A percentile compares a stretch with the other conserved stretches of the same genome.
These are phyloP conservation scores for Coregonus clupeaformis DNA, from an alignment of 2,113 vertebrate species.

Conservation along the genomic window DNA sequence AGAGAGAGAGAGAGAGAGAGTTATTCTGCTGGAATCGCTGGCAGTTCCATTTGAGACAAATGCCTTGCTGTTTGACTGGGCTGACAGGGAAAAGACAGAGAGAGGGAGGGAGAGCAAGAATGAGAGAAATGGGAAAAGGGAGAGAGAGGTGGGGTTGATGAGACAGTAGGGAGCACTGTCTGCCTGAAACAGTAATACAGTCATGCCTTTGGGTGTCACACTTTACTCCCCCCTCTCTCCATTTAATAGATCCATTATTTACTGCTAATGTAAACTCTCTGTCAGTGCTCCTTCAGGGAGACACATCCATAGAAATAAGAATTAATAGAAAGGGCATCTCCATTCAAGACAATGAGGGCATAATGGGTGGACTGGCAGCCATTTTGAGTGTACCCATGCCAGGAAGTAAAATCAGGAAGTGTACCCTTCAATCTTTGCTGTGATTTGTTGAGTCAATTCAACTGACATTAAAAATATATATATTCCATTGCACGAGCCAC, in stretches of 20 bases:
- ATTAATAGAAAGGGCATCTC: too few relatives aligned
- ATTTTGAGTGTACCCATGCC: too few relatives aligned
- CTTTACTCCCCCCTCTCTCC: constrained; percentile 5
- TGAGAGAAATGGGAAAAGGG: neutral
- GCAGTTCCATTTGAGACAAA: neutral
- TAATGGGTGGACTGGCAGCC: too few relatives aligned
- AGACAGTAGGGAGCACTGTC: constrained; percentile 54
- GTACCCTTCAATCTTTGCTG: too few relatives aligned
- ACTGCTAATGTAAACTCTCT: neutral
- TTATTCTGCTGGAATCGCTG: neutral
- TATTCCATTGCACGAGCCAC: too few relatives aligned
- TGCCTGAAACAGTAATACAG: constrained; percentile 62
- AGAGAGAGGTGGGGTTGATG: neutral
- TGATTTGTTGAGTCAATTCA: too few relatives aligned
- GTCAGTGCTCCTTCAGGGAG: neutral
- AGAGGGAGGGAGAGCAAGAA: constrained; percentile 13
- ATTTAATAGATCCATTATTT: neutral
- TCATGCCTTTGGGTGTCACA: constrained; percentile 51
- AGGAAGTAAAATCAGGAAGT: too few relatives aligned
- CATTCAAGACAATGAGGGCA: too few relatives aligned
- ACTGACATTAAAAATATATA: too few relatives aligned
- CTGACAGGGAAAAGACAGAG: neutral
- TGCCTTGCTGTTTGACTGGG: too few relatives aligned
- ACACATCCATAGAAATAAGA: too few relatives aligned
- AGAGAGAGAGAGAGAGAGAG: too few relatives aligned